Conservation (phyloP, 2,888 invertebrate species). For the Caenorhabditis wallacei region DNA sequence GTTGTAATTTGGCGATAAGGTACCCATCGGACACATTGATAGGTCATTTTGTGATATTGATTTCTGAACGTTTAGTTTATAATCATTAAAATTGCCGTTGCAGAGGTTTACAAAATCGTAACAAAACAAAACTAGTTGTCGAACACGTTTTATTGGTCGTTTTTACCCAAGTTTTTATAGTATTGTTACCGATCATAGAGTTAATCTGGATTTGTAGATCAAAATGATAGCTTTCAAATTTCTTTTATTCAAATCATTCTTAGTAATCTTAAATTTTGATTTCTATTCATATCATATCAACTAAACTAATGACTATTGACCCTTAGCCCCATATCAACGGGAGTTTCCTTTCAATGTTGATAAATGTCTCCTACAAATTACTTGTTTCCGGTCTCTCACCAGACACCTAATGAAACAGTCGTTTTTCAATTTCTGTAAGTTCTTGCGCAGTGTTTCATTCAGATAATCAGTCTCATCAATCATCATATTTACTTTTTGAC, state of each 20-base stretch:
- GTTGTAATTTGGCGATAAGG: slow-evolving; percentile 47
- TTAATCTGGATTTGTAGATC: background rate
- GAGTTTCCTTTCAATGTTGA: background rate
- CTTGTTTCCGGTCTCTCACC: slow-evolving; percentile 23
- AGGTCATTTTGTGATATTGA: slow-evolving; percentile 44
- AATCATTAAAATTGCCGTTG: slow-evolving; percentile 11
- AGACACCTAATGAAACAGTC: slow-evolving; percentile 13
- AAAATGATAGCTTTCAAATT: too few species aligned
- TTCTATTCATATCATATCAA: too few species aligned
- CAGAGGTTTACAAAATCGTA: slow-evolving; percentile 5
- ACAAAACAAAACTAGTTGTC: slow-evolving; percentile 24
- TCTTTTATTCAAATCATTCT: too few species aligned
- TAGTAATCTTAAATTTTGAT: too few species aligned
- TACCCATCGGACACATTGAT: slow-evolving; percentile 29
- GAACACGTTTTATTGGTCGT: slow-evolving; percentile 5
- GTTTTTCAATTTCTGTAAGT: slow-evolving; percentile 11
- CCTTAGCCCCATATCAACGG: background rate
- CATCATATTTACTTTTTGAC: slow-evolving; percentile 58
- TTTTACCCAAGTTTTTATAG: background rate
- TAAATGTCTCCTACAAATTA: slow-evolving; percentile 3
- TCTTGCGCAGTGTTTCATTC: slow-evolving; percentile 41
- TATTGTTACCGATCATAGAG: background rate
- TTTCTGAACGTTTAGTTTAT: slow-evolving; percentile 46
- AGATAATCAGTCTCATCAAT: slow-evolving; percentile 60
- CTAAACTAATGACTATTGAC: too few species aligned